Evolutionary conservation across 2,113 vertebrate genomes (phyloP), one percentile per base, ranked within the genome.

Genomic region (Sceloporus tristichus): DNA sequence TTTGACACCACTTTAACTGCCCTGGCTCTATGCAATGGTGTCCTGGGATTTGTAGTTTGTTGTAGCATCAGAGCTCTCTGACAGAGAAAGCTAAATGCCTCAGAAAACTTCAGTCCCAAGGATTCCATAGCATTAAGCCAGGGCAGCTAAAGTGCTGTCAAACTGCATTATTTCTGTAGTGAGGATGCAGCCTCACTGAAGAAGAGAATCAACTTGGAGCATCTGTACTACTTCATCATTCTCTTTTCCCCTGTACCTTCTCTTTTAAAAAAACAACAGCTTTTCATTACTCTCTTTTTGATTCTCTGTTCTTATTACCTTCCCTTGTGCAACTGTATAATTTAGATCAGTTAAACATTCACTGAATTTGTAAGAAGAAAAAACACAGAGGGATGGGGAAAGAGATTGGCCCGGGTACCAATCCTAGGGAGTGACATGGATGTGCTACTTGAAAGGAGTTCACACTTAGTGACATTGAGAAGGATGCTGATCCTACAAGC

Each of bases 381-480:
- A 56, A 80, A 80, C 18, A 34, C 27, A 19, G 6, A 80, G 8
- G 29, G 2, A 7, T 34, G 29, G 62, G 80, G 62, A 25, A 29
- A 71, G 10, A 71, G 18, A 66, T 19, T 27, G 68, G 68, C 29
- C 7, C 25, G 13, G 27, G 25, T 29, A 71, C 40, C 23, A 83
- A 53, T 9, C 54, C n/a, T 16, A 59, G 56, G 9, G 42, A 23
- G 23, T 78, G 53, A n/a, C 29, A 34, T 71, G 4, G 42, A 14
- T 27, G 19, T 27, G 19, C 25, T 8, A 78, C 1, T 0, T 1
- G 18, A 16, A n/a, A 2, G 13, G 79, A 54, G 66, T 54, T 70
- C 85, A 89, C 29, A 27, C 56, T 27, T 29, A 19, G 25, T 82
- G 73, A 68, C 59, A 77, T 23, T 78, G 68, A 88, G 11, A 34